These are phyloP conservation scores for Lepidochrysops patricia DNA, from an alignment of 2,888 invertebrate species.

Conservation along the genomic window DNA sequence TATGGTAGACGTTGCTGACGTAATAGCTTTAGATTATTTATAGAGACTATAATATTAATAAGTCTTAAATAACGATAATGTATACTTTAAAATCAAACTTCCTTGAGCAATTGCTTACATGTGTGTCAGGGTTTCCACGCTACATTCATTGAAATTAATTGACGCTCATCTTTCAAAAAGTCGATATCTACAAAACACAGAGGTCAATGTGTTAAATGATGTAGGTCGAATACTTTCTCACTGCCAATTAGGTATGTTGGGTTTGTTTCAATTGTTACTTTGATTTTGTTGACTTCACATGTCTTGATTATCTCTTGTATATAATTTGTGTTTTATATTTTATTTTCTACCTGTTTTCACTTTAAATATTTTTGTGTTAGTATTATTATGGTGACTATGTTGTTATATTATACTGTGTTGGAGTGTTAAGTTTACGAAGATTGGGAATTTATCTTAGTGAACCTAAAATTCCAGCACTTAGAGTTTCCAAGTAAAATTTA, in stretches of 20 bases:
- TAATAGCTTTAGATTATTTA: neutral
- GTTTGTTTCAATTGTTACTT: neutral
- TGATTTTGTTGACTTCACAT: neutral
- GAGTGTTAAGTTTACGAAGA: too few species aligned
- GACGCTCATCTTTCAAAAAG: conserved; percentile 14
- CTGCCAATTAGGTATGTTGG: conserved; percentile 1
- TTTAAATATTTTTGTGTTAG: too few species aligned
- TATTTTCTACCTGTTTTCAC: too few species aligned
- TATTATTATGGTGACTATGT: too few species aligned
- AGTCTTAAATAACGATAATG: neutral
- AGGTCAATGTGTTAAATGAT: conserved; percentile 12
- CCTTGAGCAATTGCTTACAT: neutral
- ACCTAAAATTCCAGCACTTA: too few species aligned
- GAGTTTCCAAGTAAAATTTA: too few species aligned
- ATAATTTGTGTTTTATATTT: neutral
- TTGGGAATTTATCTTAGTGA: too few species aligned
- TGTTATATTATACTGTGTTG: too few species aligned
- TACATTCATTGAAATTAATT: conserved; percentile 15
- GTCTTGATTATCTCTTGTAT: neutral
- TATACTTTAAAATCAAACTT: neutral
- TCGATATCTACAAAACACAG: conserved; percentile 2
- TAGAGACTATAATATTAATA: neutral
- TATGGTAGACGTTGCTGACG: conserved; percentile 18
- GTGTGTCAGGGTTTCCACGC: conserved; percentile 12
- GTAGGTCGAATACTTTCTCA: conserved; percentile 10